Percentiles rank a stretch among this genome's conserved stretches.
Conservation (phyloP, 1,140 invertebrate species). For the Belonocnema kinseyi region DNA sequence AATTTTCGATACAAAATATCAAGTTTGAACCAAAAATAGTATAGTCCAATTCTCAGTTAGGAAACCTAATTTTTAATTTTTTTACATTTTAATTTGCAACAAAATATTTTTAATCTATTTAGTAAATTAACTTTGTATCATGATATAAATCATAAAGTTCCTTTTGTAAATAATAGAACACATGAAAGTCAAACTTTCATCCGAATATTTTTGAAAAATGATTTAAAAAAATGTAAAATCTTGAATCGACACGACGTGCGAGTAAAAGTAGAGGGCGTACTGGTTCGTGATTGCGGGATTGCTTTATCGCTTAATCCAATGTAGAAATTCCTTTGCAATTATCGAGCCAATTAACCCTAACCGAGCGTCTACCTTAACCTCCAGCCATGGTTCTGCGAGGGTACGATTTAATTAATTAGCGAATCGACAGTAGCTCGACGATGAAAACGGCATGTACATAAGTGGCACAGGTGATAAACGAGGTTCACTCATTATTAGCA, state of each 20-base stretch:
- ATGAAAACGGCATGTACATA: slow-evolving; percentile 32
- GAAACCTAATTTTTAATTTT: too few relatives aligned
- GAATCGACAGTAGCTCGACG: slow-evolving; percentile 37
- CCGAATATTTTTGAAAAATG: background rate
- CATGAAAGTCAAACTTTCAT: too few relatives aligned
- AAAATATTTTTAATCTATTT: too few relatives aligned
- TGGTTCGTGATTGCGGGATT: background rate
- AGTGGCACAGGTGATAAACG: background rate
- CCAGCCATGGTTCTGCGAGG: slow-evolving; percentile 20
- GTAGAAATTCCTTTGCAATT: slow-evolving; percentile 25
- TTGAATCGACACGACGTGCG: background rate
- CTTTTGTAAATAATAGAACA: too few relatives aligned
- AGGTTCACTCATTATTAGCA: too few relatives aligned
- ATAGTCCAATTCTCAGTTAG: too few relatives aligned
- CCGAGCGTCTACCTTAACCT: slow-evolving; percentile 41
- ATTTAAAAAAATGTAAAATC: background rate
- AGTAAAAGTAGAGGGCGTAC: background rate
- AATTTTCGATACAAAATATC: too few relatives aligned
- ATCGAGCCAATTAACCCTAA: slow-evolving; percentile 47
- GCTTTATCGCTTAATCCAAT: slow-evolving; percentile 26
- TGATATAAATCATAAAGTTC: too few relatives aligned
- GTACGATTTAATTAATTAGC: slow-evolving; percentile 57
- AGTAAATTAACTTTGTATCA: too few relatives aligned
- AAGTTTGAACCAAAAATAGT: too few relatives aligned
- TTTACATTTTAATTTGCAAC: too few relatives aligned